These are phyloP conservation scores for Drosophila meridionalis DNA, from an alignment of 2,888 invertebrate species.

Conservation along the genomic window DNA sequence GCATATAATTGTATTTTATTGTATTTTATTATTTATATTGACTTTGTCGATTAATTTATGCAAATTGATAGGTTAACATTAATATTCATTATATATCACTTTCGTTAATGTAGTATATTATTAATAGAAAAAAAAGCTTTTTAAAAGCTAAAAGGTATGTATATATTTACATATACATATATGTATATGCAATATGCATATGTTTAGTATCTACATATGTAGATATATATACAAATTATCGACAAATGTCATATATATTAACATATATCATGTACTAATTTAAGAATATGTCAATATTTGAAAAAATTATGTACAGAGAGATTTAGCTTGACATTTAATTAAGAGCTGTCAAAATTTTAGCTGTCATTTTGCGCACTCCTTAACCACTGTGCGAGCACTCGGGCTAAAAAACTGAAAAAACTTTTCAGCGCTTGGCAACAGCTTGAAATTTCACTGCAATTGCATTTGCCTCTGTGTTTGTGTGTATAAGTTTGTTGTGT, in stretches of 20 bases:
- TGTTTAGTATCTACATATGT: not conserved
- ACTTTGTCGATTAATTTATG: not conserved
- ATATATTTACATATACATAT: not conserved
- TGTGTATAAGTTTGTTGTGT: conserved; percentile 44
- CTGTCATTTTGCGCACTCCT: not conserved
- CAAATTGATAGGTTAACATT: not conserved
- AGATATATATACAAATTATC: too few relatives aligned
- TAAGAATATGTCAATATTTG: not conserved
- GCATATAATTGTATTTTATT: not conserved
- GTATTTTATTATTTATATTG: not conserved
- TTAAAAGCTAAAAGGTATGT: too few relatives aligned
- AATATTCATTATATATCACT: not conserved
- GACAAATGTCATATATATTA: not conserved
- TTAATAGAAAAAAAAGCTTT: not conserved
- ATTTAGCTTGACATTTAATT: conserved; percentile 5
- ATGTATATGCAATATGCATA: not conserved
- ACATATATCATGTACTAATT: not conserved
- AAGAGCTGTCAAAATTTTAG: conserved; percentile 6
- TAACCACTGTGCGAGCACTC: conserved; percentile 57
- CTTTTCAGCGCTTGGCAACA: conserved; percentile 74
- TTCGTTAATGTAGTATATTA: not conserved
- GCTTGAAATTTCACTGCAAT: conserved; percentile 47
- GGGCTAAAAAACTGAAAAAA: conserved; percentile 44
- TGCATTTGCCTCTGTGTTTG: conserved; percentile 26
- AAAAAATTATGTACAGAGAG: not conserved